Conservation (phyloP, 1,140 invertebrate genomes). For the Ephestia elutella region DNA sequence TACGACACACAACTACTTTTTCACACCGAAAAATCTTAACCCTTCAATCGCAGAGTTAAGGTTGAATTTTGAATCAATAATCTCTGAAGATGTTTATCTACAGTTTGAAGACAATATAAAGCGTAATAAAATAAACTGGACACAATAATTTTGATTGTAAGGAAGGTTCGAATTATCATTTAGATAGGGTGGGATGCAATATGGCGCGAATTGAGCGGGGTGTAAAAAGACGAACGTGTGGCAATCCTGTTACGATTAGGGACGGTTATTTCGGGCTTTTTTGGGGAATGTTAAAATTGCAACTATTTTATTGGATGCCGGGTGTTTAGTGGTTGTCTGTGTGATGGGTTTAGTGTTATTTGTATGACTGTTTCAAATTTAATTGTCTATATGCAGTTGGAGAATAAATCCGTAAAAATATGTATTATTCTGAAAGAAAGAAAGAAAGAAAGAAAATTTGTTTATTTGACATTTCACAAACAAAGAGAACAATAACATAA, state of each 20-base stretch:
- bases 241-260: constrained; percentile 50
- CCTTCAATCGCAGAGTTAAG: constrained; percentile 4
- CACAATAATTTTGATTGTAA: constrained; percentile 73
- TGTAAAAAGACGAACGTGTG: constrained; percentile 43
- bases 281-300: constrained; percentile 38
- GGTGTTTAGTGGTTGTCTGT: background rate
- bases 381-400: too few relatives aligned
- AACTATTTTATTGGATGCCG: constrained; percentile 36
- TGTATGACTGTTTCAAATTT: too few relatives aligned
- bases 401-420: too few relatives aligned
- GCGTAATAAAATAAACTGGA: constrained; percentile 71
- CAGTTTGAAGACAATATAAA: constrained; percentile 66
- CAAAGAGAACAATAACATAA: too few relatives aligned
- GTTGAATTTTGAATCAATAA: constrained; percentile 16
- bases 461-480: too few relatives aligned
- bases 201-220: constrained; percentile 53
- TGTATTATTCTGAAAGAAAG: too few relatives aligned
- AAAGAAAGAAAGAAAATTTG: too few relatives aligned
- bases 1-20: constrained; percentile 28
- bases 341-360: too few relatives aligned
- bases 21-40: constrained; percentile 10
- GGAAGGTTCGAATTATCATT: constrained; percentile 68
- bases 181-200: constrained; percentile 65
- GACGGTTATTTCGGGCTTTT: constrained; percentile 35
- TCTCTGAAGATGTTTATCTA: constrained; percentile 18